Evolutionary conservation across 1,140 invertebrate species (phyloP).

Genomic region (Drosophila navojoa): DNA sequence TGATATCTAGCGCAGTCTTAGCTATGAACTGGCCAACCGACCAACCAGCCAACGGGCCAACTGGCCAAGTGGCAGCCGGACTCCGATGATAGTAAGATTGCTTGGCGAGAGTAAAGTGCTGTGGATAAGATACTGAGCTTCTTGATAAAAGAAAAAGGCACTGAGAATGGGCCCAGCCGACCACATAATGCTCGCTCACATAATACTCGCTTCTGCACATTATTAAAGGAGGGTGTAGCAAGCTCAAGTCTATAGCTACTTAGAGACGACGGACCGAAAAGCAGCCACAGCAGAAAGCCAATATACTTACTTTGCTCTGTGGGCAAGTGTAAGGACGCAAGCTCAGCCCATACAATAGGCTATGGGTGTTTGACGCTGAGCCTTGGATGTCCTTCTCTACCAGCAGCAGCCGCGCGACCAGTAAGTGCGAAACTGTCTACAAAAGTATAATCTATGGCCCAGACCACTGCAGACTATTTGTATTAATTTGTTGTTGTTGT

Average conservation of each 20-base stretch:
- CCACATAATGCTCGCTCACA: too few relatives aligned
- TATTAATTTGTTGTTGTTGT: slow-evolving; percentile 64
- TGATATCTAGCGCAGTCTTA: slow-evolving; percentile 50
- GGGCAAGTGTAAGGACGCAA: background rate
- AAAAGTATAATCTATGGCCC: slow-evolving; percentile 77
- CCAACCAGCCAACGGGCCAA: too few relatives aligned
- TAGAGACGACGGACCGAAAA: too few relatives aligned
- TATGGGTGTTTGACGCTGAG: background rate
- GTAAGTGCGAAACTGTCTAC: slow-evolving; percentile 67
- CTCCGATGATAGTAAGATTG: slow-evolving; percentile 35
- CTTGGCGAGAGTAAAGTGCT: slow-evolving; percentile 21
- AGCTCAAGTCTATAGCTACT: too few relatives aligned
- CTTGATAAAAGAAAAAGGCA: slow-evolving; percentile 14
- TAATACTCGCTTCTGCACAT: too few relatives aligned
- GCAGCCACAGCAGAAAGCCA: too few relatives aligned
- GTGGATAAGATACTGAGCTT: slow-evolving; percentile 32
- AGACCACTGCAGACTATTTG: slow-evolving; percentile 75
- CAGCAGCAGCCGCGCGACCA: slow-evolving; percentile 1
- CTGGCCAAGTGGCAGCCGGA: slow-evolving; percentile 6
- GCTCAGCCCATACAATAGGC: slow-evolving; percentile 17
- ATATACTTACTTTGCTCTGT: too few relatives aligned
- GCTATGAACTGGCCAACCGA: slow-evolving; percentile 20
- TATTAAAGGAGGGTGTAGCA: too few relatives aligned
- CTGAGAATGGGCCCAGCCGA: too few relatives aligned
- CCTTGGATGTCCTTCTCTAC: background rate